Base-by-base conservation (phyloP, 2,888 invertebrate genomes). In the Tupiocoris notatus region DNA sequence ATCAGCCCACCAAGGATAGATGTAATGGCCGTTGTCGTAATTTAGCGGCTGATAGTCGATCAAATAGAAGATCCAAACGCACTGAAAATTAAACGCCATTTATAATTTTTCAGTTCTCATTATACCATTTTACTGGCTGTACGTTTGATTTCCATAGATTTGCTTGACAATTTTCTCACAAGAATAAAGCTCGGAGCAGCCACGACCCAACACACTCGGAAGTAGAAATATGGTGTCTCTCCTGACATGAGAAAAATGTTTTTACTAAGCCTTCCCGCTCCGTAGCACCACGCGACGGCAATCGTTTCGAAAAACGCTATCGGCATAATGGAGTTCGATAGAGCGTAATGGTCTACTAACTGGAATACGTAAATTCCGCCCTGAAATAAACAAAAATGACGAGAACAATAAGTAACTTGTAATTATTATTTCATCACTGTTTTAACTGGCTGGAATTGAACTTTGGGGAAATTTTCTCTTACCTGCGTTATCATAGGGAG, bases 191-290 rank as follows among this genome's bases (percentile, higher is more conserved):
- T 86, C 0, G 96, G 96, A 12, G 94, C 89, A 17, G 92, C 90
- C 78, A 93, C 85, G 75, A 92, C 86, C 95, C 95, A 96, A 83
- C 95, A 95, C 80, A 92, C 89, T 80, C 92, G 89, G 83, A 95
- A 92, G 84, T 94, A 96, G 56, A 90, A 83, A 1, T 92, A 91
- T 0, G 95, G 95, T 75, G 88, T 87, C 39, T 87, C 86, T 80
- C 94, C 94, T 25, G 95, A 95, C 95, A 96, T 96, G 82, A 94
- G 92, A 84, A 93, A 90, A 16, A 96, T 90, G 83, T 96, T 94
- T 81, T 88, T 89, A 6, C 93, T 91, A 77, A 96, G 84, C 81
- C 92, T 87, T 76, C 88, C 89, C 0, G 92, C 92, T 56, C 96
- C 96, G 83, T 96, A 96, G 83, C 94, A 92, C 95, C 96, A 96